Percentiles rank a stretch among this genome's conserved stretches.
Conservation (phyloP, 1,140 invertebrate genomes). For the Pseudomyrmex sp. region DNA sequence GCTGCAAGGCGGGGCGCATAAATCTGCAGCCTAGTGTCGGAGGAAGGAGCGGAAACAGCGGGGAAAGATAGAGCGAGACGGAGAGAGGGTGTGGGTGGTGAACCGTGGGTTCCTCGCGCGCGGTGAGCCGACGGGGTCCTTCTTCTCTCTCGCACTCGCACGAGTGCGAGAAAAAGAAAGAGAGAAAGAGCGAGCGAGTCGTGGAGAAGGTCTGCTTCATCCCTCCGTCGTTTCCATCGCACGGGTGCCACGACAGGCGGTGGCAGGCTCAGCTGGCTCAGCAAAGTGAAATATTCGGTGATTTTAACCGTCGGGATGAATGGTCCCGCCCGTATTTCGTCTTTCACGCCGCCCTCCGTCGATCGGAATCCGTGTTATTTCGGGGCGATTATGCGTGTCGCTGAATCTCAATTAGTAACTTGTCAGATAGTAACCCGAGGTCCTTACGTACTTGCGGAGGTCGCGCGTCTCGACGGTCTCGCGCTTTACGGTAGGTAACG, state of each 20-base stretch:
- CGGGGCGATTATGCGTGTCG: slow-evolving; percentile 80
- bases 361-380: slow-evolving; percentile 84
- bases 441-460: slow-evolving; percentile 41
- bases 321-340: slow-evolving; percentile 80
- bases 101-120: slow-evolving; percentile 35
- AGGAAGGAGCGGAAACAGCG: slow-evolving; percentile 57
- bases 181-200: neutral
- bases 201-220: slow-evolving; percentile 60
- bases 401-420: slow-evolving; percentile 83
- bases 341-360: slow-evolving; percentile 69
- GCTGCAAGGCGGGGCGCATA: slow-evolving; percentile 84
- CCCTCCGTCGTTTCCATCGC: slow-evolving; percentile 70
- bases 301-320: slow-evolving; percentile 82
- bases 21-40: slow-evolving; percentile 82
- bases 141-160: slow-evolving; percentile 8
- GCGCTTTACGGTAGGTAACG: too few relatives aligned
- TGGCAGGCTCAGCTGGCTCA: slow-evolving; percentile 77
- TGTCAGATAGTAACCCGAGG: slow-evolving; percentile 43
- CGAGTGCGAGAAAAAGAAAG: slow-evolving; percentile 9
- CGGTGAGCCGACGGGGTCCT: slow-evolving; percentile 20
- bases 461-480: neutral
- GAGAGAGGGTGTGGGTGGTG: slow-evolving; percentile 48
- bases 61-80: slow-evolving; percentile 57
- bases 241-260: slow-evolving; percentile 71
- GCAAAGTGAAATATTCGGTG: slow-evolving; percentile 83